Evolutionary conservation across 2,797 vertebrate genomes (phyloP).

Genomic region (Emydoidea blandingii): DNA sequence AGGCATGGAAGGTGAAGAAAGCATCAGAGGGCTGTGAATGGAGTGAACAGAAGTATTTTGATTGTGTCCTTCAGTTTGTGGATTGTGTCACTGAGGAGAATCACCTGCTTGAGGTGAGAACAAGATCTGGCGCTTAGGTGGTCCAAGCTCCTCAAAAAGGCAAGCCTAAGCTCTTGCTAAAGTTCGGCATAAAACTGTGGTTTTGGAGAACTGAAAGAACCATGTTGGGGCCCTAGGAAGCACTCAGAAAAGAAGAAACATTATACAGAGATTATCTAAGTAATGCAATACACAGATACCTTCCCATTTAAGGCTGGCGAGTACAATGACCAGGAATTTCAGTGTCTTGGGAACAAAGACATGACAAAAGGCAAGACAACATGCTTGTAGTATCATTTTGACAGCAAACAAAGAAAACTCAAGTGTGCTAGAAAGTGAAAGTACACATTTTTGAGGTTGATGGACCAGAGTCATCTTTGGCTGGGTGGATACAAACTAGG

Average conservation of each 20-base stretch:
- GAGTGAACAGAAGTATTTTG: neutral
- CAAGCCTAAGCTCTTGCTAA: neutral
- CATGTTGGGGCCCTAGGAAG: neutral
- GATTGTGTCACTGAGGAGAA: neutral
- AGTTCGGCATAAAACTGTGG: neutral
- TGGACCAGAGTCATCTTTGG: neutral
- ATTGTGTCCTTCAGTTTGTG: neutral
- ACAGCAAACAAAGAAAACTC: neutral
- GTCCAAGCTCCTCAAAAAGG: neutral
- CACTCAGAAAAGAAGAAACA: accelerated
- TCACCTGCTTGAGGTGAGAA: neutral
- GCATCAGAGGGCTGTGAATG: neutral
- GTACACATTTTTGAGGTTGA: neutral
- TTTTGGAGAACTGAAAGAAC: neutral
- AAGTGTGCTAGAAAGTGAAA: neutral
- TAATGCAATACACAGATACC: accelerated
- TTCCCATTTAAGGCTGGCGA: neutral
- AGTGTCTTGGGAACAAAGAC: neutral
- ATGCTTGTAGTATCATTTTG: neutral
- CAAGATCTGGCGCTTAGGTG: neutral
- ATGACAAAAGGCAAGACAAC: neutral
- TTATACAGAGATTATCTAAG: neutral
- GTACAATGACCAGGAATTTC: neutral
- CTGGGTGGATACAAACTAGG: neutral
- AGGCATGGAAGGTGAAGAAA: neutral